A percentile compares a stretch with the other conserved stretches of the same genome.
These are phyloP conservation scores for Columba janthina DNA, from an alignment of 2,113 vertebrate genomes.

Conservation along the genomic window DNA sequence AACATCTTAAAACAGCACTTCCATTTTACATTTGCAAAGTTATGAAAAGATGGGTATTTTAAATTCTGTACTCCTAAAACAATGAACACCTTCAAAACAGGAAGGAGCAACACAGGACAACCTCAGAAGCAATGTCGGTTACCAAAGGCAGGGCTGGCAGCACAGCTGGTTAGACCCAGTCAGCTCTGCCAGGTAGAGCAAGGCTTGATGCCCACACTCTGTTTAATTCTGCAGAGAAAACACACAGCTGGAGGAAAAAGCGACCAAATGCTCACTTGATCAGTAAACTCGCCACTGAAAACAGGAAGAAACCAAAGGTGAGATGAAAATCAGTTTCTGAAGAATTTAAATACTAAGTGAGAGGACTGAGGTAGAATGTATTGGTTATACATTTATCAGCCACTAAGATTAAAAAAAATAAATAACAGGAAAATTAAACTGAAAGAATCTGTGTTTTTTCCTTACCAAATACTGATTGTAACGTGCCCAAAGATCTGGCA, in stretches of 20 bases:
- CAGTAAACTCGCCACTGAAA: background rate
- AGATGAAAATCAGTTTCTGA: background rate
- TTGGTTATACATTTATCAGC: background rate
- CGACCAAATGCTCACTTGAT: background rate
- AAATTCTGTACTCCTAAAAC: background rate
- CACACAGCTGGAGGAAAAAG: background rate
- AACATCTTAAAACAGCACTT: background rate
- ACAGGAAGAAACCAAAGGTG: background rate
- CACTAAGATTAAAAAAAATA: background rate
- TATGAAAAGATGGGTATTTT: background rate
- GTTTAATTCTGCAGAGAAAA: background rate
- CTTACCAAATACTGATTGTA: conserved; percentile 94
- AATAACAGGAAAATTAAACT: background rate
- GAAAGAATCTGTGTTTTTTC: background rate
- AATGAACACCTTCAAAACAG: background rate
- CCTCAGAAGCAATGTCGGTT: too few relatives aligned
- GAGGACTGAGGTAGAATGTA: background rate
- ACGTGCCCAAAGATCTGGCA: conserved; percentile 94
- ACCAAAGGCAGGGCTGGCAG: background rate
- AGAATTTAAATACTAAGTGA: background rate
- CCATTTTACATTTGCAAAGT: background rate
- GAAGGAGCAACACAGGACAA: background rate
- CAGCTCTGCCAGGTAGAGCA: background rate
- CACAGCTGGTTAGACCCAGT: background rate
- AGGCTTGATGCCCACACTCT: background rate